Base-by-base conservation (phyloP, 2,797 vertebrate genomes). In the Helarctos malayanus region DNA sequence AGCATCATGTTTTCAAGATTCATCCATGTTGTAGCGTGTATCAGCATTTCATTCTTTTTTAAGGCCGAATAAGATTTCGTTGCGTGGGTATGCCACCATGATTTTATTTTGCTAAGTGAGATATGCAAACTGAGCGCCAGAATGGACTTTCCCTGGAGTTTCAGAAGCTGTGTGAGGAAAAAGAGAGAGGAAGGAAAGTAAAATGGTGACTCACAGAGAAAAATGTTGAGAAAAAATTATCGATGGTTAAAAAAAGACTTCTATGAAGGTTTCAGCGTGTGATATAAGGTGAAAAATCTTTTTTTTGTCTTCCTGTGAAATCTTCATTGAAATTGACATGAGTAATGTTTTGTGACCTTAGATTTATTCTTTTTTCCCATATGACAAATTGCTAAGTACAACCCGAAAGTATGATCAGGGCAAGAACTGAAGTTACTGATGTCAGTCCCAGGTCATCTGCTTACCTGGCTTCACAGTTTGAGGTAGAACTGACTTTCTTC, bases 211-310 rank as follows among this genome's bases (percentile, higher is more conserved):
- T 13, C n/a, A 27, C 0, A 89, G 15, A 54, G 27, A 59, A 88
- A 65, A 82, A 21, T 41, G 76, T 92, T 41, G 35, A 69, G n/a
- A 57, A n/a, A 92, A 92, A 89, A 93, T 61, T 71, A 54, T 8
- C 8, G 4, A 27, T 82, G 47, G 56, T 82, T 87, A 25, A 87
- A 82, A 82, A 63, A 73, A 91, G 76, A 49, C 35, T 90, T 87
- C 45, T 54, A 23, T n/a, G 25, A 49, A 57, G 14, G 56, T 75
- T 86, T 80, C 29, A 54, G 23, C 25, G 18, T 56, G 25, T 57
- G 32, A 29, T 73, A 27, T 49, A 61, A 94, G 25, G 73, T 47
- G 11, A 73, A 80, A 73, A 49, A 27, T 11, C 21, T 32, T 61
- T 13, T 61, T 63, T 84, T 63, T 79, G 54, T 45, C 63, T 89